Evolutionary conservation across 2,888 invertebrate species (phyloP), one percentile per base, ranked within the genome.

Genomic region (Ditula angustiorana): DNA sequence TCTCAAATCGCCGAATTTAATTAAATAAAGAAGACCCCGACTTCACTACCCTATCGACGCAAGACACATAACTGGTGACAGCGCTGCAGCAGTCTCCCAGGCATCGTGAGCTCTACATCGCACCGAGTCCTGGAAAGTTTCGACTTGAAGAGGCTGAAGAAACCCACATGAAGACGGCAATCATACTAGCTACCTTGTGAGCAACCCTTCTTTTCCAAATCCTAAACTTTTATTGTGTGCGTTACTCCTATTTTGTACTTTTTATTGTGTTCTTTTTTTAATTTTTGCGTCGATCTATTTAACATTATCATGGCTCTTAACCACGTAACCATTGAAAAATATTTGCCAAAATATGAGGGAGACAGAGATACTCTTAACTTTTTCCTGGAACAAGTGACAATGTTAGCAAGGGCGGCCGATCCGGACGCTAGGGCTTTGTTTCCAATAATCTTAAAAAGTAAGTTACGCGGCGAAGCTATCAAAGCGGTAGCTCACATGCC

Each of bases 351-450:
- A 2, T 52, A 52, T n/a, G 52, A 52, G 3, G 52, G 52, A 33
- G 52, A 52, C n/a, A 52, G 10, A 21, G 52, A 52, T n/a, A 52
- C 52, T 1, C 21, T 52, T 13, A 28, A 52, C 11, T 52, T 52
- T n/a, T 52, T 52, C 7, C 11, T 52, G 2, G 33, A 30, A 7
- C 52, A 52, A 11, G 30, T 52, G 3, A 52, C 52, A 5, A 33
- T 52, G 33, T 33, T 52, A 16, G 52, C 52, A 21, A 30, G 52
- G 21, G 33, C 52, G 10, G 52, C 52, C 30, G 52, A 52, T 19
- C 19, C 52, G n/a, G 52, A 52, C 21, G 52, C 52, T 33, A 30
- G 52, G 33, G 52, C 52, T 10, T 13, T 33, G 2, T 33, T 52
- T 2, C 52, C 52, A 1, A 52, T 52, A 2, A 52, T 52, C 7